phyloP scores from a whole-genome alignment of 2,113 vertebrate genomes.

The Alouatta palliata region DNA sequence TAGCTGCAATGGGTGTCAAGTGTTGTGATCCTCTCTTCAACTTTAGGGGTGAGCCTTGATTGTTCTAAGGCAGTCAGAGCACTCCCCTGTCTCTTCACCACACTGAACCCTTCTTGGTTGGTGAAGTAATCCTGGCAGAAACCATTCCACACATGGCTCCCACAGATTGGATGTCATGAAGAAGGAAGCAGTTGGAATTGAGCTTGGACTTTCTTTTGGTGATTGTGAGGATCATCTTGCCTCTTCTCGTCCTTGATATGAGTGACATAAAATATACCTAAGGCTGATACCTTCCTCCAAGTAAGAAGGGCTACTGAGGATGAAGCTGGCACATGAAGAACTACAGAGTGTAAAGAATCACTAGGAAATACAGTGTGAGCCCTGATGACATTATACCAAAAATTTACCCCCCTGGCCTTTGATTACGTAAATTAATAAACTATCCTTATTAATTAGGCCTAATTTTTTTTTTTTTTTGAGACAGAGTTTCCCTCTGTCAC shows the following conservation, averaged over 20 bases:
- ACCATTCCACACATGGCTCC: not conserved
- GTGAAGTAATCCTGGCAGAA: not conserved
- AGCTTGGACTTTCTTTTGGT: not conserved
- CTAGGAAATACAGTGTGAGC: not conserved
- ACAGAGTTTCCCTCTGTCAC: too few species aligned
- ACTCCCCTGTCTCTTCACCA: not conserved
- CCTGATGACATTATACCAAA: not conserved
- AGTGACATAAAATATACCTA: not conserved
- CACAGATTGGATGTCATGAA: not conserved
- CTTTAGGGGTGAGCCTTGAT: not conserved
- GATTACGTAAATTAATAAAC: not conserved
- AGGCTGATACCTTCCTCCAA: not conserved
- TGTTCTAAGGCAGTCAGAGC: not conserved
- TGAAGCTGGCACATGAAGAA: not conserved
- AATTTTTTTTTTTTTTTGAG: not conserved
- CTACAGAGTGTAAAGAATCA: not conserved
- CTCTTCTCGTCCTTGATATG: not conserved
- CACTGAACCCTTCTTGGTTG: not conserved
- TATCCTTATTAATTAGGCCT: not conserved
- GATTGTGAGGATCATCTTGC: not conserved
- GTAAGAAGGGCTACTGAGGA: too few species aligned
- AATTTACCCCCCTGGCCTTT: not conserved
- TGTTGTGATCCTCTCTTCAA: not conserved
- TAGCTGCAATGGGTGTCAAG: not conserved
- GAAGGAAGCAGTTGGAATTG: not conserved